Conservation (phyloP, 2,113 vertebrate genomes). For the Plecturocebus donacophilus region DNA sequence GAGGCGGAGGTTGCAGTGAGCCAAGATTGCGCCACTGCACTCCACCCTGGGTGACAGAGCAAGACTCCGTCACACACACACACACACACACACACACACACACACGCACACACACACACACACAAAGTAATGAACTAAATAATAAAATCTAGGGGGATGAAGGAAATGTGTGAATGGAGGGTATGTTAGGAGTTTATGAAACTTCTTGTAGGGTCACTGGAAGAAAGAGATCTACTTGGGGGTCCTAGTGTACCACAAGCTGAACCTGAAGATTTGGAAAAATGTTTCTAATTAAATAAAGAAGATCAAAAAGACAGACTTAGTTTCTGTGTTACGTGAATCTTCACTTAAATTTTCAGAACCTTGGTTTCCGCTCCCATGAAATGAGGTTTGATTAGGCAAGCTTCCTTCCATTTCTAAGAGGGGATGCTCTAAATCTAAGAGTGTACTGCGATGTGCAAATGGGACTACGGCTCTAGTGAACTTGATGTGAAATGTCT, state of each 20-base stretch:
- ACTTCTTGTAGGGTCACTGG: background rate
- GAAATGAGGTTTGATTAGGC: background rate
- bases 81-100: background rate
- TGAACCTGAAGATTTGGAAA: background rate
- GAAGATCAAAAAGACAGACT: background rate
- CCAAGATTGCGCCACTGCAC: too few species aligned
- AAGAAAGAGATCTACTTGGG: background rate
- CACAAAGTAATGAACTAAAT: background rate
- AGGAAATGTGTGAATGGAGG: background rate
- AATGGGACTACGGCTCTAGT: background rate
- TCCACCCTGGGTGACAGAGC: too few species aligned
- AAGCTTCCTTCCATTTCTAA: slow-evolving; percentile 15
- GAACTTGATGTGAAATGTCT: background rate
- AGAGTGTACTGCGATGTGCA: background rate
- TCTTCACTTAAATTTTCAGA: background rate
- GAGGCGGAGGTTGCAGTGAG: too few species aligned
- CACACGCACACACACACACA: too few species aligned
- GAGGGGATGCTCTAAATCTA: background rate
- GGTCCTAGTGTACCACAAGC: background rate
- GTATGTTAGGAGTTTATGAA: background rate
- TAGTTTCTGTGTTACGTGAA: background rate
- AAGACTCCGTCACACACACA: too few species aligned
- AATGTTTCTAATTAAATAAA: background rate
- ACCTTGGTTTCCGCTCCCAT: background rate
- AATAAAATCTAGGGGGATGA: background rate